Base-by-base conservation (phyloP, 1,140 invertebrate genomes). In the Araneus ventricosus region DNA sequence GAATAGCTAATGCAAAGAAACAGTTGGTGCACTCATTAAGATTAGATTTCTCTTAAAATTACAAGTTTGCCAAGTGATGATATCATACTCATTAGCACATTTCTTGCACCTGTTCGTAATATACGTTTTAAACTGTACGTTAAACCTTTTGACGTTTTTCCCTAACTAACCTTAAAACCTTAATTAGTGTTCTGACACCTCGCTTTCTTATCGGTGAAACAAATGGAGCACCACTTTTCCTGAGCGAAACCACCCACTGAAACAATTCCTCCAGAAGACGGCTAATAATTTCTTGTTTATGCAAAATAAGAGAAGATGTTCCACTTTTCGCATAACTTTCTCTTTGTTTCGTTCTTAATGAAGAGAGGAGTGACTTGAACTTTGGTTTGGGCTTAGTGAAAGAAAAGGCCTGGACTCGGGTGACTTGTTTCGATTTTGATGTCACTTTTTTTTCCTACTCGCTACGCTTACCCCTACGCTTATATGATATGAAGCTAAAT, bases 111-210 rank as follows among this genome's bases (percentile, higher is more conserved):
- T 52, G 45, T 52, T 52, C 10, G 45, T 17, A 52, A 52, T 52
- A 52, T 14, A 2, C 14, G 14, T 1, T 17, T 75, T 27, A 20
- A 37, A 34, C 20, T 37, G 30, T 34, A 4, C 17, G 20, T 75
- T 75, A 37, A 75, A 75, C 37, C 6, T 75, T 37, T 37, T 37
- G 30, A 34, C 4, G 3, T 17, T 20, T 75, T 20, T 75, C 4
- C 70, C 20, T 37, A 75, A 75, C 70, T 75, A 75, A 34, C 70
- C 70, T 75, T 75, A 75, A 75, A 75, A 75, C 70, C 70, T 75
- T 75, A 75, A 75, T 75, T 75, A 37, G 3, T 20, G 67, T 17
- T 30, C 27, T 34, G 4, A 75, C 10, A 75, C 30, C 30, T 75
- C 2, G 20, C 30, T 75, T 2, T 17, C 20, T 75, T 75, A 20